Evolutionary conservation across 2,113 vertebrate species (phyloP).

Genomic region (Psophia crepitans): DNA sequence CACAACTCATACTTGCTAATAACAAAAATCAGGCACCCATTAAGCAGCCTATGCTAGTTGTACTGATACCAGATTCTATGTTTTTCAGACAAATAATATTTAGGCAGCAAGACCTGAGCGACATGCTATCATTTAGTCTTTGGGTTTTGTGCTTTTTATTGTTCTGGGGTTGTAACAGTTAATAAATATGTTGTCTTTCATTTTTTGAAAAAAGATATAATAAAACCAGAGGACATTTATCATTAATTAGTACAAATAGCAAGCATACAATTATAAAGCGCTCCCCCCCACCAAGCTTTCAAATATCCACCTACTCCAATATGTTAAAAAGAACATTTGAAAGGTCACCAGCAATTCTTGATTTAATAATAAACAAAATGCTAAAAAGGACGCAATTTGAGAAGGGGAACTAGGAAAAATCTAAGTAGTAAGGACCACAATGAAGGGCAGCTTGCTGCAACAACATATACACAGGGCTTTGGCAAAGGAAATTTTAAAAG

Average conservation of each 20-base stretch:
- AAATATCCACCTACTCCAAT: constrained; percentile 61
- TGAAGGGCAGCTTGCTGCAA: not conserved
- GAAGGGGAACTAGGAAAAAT: not conserved
- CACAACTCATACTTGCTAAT: not conserved
- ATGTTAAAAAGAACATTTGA: constrained; percentile 53
- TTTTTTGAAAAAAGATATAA: not conserved
- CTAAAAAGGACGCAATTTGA: not conserved
- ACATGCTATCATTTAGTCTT: not conserved
- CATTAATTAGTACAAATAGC: constrained; percentile 1
- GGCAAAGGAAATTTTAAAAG: not conserved
- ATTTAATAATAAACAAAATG: not conserved
- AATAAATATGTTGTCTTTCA: not conserved
- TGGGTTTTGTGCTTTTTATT: not conserved
- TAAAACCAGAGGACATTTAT: not conserved
- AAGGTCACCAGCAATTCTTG: constrained; percentile 20
- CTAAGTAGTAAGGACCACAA: not conserved
- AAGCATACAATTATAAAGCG: not conserved
- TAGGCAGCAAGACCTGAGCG: not conserved
- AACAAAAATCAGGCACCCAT: not conserved
- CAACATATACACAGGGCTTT: not conserved
- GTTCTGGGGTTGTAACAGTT: not conserved
- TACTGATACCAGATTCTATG: rapidly evolving
- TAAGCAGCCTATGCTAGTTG: not conserved
- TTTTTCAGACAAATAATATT: not conserved
- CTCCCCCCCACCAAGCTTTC: not conserved